A percentile compares a stretch with the other conserved stretches of the same genome.
phyloP scores from a whole-genome alignment of 2,113 vertebrate species.

The Bothrops jararaca region DNA sequence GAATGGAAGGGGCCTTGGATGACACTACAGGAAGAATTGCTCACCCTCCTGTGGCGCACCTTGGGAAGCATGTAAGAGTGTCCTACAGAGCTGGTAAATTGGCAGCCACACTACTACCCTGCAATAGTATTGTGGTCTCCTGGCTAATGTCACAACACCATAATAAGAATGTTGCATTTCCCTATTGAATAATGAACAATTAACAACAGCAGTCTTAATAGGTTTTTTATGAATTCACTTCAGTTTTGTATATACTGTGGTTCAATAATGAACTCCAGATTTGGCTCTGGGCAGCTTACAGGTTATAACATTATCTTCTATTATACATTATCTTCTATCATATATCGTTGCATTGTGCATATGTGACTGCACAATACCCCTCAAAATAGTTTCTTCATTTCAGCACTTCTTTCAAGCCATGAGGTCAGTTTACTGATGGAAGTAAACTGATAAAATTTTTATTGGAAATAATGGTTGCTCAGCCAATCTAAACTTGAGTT shows the following conservation, averaged over 20 bases:
- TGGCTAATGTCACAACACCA: no score
- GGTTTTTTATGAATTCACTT: background rate
- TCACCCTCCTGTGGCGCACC: no score
- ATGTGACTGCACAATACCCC: background rate
- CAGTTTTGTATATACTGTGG: constrained; percentile 2
- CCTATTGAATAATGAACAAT: constrained; percentile 11
- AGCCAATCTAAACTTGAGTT: background rate
- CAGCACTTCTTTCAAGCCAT: constrained; percentile 23
- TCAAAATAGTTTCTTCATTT: constrained; percentile 25
- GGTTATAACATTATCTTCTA: no score
- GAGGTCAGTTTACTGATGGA: constrained; percentile 4
- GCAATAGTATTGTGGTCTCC: no score
- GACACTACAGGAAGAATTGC: no score
- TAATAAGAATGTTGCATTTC: background rate
- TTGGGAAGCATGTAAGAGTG: no score
- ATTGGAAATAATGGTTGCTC: background rate
- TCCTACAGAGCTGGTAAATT: no score
- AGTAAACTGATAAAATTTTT: background rate
- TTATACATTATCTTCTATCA: constrained; percentile 24
- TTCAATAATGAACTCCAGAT: constrained; percentile 27
- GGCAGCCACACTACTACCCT: no score
- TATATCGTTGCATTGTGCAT: background rate
- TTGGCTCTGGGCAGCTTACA: background rate
- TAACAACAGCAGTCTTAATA: background rate
- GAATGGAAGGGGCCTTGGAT: no score